Percentiles rank a stretch among this genome's conserved stretches.
Conservation (phyloP, 2,888 invertebrate species). For the Eulithis testata region DNA sequence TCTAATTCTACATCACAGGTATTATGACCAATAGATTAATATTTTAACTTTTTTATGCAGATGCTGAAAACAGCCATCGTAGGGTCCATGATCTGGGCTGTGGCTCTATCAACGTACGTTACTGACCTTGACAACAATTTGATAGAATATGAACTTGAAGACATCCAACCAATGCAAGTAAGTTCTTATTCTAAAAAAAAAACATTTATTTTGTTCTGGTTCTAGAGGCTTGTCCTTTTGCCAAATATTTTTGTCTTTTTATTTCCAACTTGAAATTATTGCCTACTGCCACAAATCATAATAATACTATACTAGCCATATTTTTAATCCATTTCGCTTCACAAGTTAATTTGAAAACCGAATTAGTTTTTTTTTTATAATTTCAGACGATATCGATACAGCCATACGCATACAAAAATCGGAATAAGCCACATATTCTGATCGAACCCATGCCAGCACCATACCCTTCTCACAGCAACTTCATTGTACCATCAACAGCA, state of each 20-base stretch:
- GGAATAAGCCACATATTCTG: slow-evolving; percentile 18
- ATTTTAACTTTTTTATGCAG: slow-evolving; percentile 19
- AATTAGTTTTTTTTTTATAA: too few relatives aligned
- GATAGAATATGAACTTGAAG: slow-evolving; percentile 46
- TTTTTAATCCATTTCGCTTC: too few relatives aligned
- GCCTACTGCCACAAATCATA: too few relatives aligned
- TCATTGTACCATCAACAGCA: slow-evolving; percentile 35
- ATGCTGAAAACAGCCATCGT: slow-evolving; percentile 31
- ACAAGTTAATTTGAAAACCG: too few relatives aligned
- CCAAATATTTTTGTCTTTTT: too few relatives aligned
- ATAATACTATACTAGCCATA: too few relatives aligned
- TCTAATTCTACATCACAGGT: too few relatives aligned
- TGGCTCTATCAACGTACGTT: slow-evolving; percentile 35
- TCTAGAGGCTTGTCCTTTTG: too few relatives aligned
- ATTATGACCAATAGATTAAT: background rate
- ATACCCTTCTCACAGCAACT: slow-evolving; percentile 14
- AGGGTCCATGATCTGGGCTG: slow-evolving; percentile 39
- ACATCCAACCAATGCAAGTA: slow-evolving; percentile 42
- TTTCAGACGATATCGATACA: slow-evolving; percentile 32
- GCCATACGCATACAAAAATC: slow-evolving; percentile 32
- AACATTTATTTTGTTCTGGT: too few relatives aligned
- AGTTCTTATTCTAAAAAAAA: too few relatives aligned
- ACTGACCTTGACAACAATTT: slow-evolving; percentile 46
- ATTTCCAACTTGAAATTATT: too few relatives aligned
- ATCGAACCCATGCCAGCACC: slow-evolving; percentile 23